These are phyloP conservation scores for Camponotus fellah DNA, from an alignment of 2,888 invertebrate species.

Conservation along the genomic window DNA sequence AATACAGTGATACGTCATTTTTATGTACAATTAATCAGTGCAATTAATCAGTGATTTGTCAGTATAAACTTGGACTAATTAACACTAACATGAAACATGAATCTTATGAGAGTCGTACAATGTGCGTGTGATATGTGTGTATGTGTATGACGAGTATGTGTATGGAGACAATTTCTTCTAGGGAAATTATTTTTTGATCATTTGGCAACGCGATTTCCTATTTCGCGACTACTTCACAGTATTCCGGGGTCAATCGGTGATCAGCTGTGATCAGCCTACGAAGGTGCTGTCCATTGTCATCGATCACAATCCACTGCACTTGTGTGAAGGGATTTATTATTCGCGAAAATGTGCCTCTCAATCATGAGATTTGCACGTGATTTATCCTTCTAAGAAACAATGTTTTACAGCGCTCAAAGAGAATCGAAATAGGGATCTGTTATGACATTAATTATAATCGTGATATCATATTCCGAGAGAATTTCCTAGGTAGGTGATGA, in stretches of 20 bases:
- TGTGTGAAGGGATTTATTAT: not conserved
- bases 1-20: slow-evolving; percentile 86
- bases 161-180: not conserved
- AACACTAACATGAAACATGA: not conserved
- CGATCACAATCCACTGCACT: not conserved
- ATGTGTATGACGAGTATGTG: not conserved
- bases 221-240: too few species aligned
- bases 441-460: slow-evolving; percentile 42
- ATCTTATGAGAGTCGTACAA: not conserved
- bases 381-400: not conserved
- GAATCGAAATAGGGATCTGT: not conserved
- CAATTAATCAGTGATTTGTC: slow-evolving; percentile 87
- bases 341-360: not conserved
- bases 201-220: too few species aligned
- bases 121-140: not conserved
- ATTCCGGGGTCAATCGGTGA: too few species aligned
- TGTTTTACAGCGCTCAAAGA: not conserved
- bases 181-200: too few species aligned
- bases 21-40: slow-evolving; percentile 86
- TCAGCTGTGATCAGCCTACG: not conserved
- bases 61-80: not conserved
- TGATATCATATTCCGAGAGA: slow-evolving; percentile 66
- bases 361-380: not conserved
- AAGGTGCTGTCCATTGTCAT: not conserved
- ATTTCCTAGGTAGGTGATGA: slow-evolving; percentile 69